Evolutionary conservation across 2,888 invertebrate species (phyloP).

Genomic region (Tinea pellionella): DNA sequence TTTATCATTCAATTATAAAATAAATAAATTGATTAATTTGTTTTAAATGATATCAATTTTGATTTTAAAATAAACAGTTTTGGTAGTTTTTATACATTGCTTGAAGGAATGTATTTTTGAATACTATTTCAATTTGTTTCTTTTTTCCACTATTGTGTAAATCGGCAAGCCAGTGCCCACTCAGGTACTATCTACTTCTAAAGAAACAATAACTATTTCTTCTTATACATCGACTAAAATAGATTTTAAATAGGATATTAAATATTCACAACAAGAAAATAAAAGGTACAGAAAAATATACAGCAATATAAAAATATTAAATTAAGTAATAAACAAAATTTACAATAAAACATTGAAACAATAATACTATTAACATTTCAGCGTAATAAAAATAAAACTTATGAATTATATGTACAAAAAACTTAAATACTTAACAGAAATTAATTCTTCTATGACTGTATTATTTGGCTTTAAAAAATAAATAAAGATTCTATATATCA

Average conservation of each 20-base stretch:
- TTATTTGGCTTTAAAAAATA: conserved; percentile 69
- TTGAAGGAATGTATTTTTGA: neutral
- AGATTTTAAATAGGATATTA: conserved; percentile 25
- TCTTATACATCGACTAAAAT: neutral
- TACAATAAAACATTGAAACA: conserved; percentile 59
- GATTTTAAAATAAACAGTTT: neutral
- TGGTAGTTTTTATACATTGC: neutral
- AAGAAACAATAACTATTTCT: neutral
- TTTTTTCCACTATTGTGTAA: neutral
- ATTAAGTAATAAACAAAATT: conserved; percentile 40
- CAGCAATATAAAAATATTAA: conserved; percentile 40
- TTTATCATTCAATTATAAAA: no score
- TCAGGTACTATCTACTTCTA: neutral
- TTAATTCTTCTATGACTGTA: conserved; percentile 64
- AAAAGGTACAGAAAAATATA: conserved; percentile 44
- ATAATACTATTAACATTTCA: conserved; percentile 30
- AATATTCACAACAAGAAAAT: conserved; percentile 47
- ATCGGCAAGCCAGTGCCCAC: conserved; percentile 22
- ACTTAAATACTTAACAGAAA: conserved; percentile 55
- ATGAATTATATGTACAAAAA: conserved; percentile 62
- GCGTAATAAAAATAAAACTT: conserved; percentile 32
- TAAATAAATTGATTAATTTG: no score
- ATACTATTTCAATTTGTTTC: neutral
- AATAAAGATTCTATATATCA: conserved; percentile 52
- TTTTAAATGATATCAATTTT: no score